These are phyloP conservation scores for Zhuqinia jingwanae DNA, from an alignment of 2,888 invertebrate genomes.

Conservation along the genomic window DNA sequence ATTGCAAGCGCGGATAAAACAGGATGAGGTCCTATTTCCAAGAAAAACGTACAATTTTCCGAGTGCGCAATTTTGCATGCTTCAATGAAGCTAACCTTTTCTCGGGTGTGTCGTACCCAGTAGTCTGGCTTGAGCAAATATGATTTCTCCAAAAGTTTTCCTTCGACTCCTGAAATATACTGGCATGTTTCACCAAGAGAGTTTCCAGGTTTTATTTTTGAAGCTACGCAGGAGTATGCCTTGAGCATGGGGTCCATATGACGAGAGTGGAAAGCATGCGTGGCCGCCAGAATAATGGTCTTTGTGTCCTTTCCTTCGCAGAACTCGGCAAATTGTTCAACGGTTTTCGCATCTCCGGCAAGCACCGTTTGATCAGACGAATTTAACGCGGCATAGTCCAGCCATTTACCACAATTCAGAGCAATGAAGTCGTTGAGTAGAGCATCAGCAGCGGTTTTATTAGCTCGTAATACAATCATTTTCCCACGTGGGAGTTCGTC, in stretches of 20 bases:
- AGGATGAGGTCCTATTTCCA: slow-evolving; percentile 59
- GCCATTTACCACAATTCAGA: slow-evolving; percentile 29
- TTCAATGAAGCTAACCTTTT: slow-evolving; percentile 40
- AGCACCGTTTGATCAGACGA: slow-evolving; percentile 68
- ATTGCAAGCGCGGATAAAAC: slow-evolving; percentile 53
- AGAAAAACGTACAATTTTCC: slow-evolving; percentile 13
- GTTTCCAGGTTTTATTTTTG: not conserved
- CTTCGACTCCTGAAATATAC: slow-evolving; percentile 60
- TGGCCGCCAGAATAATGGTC: slow-evolving; percentile 41
- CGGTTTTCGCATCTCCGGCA: slow-evolving; percentile 48
- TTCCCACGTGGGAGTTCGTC: slow-evolving; percentile 58
- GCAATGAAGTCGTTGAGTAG: slow-evolving; percentile 28
- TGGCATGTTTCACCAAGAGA: slow-evolving; percentile 1
- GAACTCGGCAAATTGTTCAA: slow-evolving; percentile 31
- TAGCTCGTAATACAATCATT: slow-evolving; percentile 69
- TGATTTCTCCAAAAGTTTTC: slow-evolving; percentile 15
- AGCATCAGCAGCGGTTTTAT: slow-evolving; percentile 5
- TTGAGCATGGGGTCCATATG: slow-evolving; percentile 67
- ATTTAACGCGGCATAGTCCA: slow-evolving; percentile 72
- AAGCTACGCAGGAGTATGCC: slow-evolving; percentile 40
- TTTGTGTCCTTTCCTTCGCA: slow-evolving; percentile 23
- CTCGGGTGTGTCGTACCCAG: slow-evolving; percentile 33
- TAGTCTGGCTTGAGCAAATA: not conserved
- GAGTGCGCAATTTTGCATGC: slow-evolving; percentile 12
- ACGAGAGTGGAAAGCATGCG: slow-evolving; percentile 69